Base-by-base conservation (phyloP, 1,140 invertebrate species). In the Orius insidiosus region DNA sequence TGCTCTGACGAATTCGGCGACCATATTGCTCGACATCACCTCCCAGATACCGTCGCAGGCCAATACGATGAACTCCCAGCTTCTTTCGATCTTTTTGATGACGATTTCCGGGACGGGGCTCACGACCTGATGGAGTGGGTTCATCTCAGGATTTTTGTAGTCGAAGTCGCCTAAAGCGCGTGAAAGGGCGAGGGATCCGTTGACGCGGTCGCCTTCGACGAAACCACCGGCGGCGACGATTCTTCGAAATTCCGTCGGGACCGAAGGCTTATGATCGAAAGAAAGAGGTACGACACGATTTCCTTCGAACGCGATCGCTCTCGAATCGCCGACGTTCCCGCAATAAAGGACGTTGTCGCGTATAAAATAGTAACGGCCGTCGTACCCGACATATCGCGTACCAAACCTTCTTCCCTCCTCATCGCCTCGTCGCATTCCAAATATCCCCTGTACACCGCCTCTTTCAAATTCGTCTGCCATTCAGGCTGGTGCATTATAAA, bases 31-130 rank as follows among this genome's bases (percentile, higher is more conserved):
- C 57, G 74, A 80, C 80, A 85, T 84, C 36, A 97, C 93, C 72
- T 98, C 93, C 89, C 92, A 98, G 46, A 98, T 85, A 51, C 94
- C 94, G 64, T 98, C 94, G 65, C 94, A 98, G 10, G 94, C 94
- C 57, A 98, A 72, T 53, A 98, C 78, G 57, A 98, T 62, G 66
- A 97, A 97, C 65, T 98, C 87, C 62, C 87, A 84, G 47, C 70
- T 62, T 36, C 72, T 68, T 53, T 76, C 71, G 52, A 78, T 74
- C 52, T 89, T 67, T 59, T 83, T 77, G 57, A 82, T 72, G 31
- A 85, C 76, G 53, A 98, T 83, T 64, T 96, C 90, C 1, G 94
- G 94, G 66, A 97, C 93, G 2, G 94, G 86, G 1, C 88, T 95
- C 7, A 98, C 92, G 47, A 97, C 69, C 60, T 85, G 80, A 58